Conservation (phyloP, 1,140 invertebrate species). For the Pemphigus obesinymphae region DNA sequence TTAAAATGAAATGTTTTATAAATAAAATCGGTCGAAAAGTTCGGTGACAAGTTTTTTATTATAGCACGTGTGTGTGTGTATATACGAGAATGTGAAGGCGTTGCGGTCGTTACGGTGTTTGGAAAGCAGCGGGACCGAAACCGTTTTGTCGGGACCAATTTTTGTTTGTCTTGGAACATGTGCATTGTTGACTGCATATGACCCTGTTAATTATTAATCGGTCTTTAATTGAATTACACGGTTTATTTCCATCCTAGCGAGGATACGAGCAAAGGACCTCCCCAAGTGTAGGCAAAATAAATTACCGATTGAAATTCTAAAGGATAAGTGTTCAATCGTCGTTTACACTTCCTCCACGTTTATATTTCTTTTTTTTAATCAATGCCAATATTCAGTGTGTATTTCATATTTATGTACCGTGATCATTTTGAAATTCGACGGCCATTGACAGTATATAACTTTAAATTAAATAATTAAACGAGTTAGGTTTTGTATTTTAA, state of each 20-base stretch:
- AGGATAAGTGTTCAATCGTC: background rate
- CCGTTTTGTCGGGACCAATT: constrained; percentile 38
- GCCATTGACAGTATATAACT: no score
- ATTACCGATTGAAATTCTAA: background rate
- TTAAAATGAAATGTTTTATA: constrained; percentile 14
- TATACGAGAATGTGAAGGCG: background rate
- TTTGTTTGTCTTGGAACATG: constrained; percentile 40
- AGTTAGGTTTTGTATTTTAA: no score
- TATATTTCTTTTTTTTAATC: no score
- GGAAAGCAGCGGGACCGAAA: constrained; percentile 36
- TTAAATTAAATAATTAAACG: no score
- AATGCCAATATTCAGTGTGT: no score
- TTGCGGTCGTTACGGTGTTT: constrained; percentile 32
- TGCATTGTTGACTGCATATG: constrained; percentile 33
- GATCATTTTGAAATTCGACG: no score
- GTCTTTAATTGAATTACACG: constrained; percentile 41
- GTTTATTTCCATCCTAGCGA: constrained; percentile 37
- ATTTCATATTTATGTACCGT: no score
- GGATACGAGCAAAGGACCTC: background rate
- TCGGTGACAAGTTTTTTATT: constrained; percentile 31
- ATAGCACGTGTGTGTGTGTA: background rate
- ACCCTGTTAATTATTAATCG: constrained; percentile 41
- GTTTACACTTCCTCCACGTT: no score
- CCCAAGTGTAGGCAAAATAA: constrained; percentile 6
- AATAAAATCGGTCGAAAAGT: constrained; percentile 33